Evolutionary conservation across 2,888 invertebrate species (phyloP).

Genomic region (Liodrosophila aerea): DNA sequence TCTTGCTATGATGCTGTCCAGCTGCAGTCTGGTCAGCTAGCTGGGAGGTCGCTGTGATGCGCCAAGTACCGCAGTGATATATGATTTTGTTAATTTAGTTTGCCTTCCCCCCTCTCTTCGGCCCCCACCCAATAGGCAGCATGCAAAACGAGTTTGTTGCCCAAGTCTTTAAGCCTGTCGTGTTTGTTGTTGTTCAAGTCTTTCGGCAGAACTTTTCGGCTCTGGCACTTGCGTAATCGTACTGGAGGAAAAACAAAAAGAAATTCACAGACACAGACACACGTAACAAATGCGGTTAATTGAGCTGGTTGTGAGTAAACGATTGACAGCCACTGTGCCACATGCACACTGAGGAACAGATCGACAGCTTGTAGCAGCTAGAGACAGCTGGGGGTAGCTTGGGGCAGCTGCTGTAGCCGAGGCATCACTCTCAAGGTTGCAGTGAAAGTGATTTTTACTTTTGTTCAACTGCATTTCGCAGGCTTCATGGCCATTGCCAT

Average conservation of each 20-base stretch:
- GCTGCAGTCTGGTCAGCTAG: conserved; percentile 38
- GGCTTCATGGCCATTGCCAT: conserved; percentile 62
- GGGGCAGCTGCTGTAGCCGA: conserved; percentile 6
- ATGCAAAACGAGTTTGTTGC: conserved; percentile 62
- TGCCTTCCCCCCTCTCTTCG: conserved; percentile 56
- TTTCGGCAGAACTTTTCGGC: conserved; percentile 51
- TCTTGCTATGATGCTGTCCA: no score
- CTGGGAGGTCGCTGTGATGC: conserved; percentile 66
- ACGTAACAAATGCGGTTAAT: conserved; percentile 66
- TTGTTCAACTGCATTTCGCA: conserved; percentile 60
- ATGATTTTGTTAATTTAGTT: conserved; percentile 73
- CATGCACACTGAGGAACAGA: conserved; percentile 17
- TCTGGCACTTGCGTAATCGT: conserved; percentile 52
- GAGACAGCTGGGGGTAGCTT: neutral
- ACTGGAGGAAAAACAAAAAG: conserved; percentile 49
- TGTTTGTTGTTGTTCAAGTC: conserved; percentile 4
- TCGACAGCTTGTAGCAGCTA: conserved; percentile 2
- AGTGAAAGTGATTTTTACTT: conserved; percentile 77
- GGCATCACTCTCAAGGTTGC: conserved; percentile 65
- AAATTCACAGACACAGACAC: conserved; percentile 19
- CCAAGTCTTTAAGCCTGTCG: conserved; percentile 48
- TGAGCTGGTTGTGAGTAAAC: conserved; percentile 37
- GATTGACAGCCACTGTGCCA: conserved; percentile 29
- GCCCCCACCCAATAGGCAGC: no score
- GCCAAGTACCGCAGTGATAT: conserved; percentile 60